A percentile compares a stretch with the other conserved stretches of the same genome.
phyloP scores from a whole-genome alignment of 2,797 vertebrate species.

The Argyrosomus regius region DNA sequence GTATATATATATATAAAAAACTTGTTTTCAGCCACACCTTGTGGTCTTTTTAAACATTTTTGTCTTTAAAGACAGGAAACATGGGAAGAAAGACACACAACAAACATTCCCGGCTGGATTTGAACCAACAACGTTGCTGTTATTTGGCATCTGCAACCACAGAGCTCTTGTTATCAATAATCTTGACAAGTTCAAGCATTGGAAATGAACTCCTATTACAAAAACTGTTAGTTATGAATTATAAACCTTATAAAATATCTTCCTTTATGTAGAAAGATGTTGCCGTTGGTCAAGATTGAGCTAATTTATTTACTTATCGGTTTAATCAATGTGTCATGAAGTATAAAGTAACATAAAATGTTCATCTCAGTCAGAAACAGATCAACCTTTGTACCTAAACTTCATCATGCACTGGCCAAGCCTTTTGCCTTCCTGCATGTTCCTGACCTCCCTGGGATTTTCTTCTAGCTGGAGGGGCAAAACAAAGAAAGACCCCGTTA shows the following conservation, averaged over 20 bases:
- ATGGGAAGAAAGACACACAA: too few relatives aligned
- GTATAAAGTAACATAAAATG: background rate
- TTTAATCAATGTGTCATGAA: background rate
- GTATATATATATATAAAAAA: too few relatives aligned
- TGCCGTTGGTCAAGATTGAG: background rate
- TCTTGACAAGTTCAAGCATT: background rate
- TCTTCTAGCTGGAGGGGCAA: constrained; percentile 80
- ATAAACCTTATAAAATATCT: background rate
- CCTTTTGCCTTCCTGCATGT: constrained; percentile 71
- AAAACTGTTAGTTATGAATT: background rate
- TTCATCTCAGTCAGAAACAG: constrained; percentile 28
- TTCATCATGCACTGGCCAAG: constrained; percentile 75
- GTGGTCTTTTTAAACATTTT: too few relatives aligned
- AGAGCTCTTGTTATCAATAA: too few relatives aligned
- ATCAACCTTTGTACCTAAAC: constrained; percentile 77
- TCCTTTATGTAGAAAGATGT: background rate
- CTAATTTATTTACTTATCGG: background rate
- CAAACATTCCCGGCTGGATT: too few relatives aligned
- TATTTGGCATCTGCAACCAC: too few relatives aligned
- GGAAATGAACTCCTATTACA: background rate
- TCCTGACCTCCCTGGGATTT: constrained; percentile 79
- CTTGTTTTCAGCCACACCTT: too few relatives aligned
- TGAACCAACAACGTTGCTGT: too few relatives aligned
- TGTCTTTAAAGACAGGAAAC: background rate
- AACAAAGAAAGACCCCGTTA: constrained; percentile 83